These are phyloP conservation scores for Glossophaga mutica DNA, from an alignment of 2,797 vertebrate species.

Conservation along the genomic window DNA sequence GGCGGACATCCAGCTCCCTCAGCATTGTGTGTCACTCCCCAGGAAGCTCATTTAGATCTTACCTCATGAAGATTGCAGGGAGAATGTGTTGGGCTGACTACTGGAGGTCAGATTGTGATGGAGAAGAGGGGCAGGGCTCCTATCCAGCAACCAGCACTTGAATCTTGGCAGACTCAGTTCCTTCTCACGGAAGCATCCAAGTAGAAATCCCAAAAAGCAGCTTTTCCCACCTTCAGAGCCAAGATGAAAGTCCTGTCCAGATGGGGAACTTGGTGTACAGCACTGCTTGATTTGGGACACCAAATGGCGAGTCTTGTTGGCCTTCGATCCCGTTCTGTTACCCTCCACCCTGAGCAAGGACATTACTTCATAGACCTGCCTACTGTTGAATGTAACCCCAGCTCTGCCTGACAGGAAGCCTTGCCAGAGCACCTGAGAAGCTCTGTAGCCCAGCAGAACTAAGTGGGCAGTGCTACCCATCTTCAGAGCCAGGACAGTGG, in stretches of 20 bases:
- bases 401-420: no score
- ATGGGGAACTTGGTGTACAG: not conserved
- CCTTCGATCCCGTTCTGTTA: not conserved
- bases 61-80: not conserved
- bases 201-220: not conserved
- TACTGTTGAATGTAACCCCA: not conserved
- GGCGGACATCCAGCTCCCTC: not conserved
- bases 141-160: not conserved
- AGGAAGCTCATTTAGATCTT: not conserved
- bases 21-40: not conserved
- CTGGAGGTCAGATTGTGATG: not conserved
- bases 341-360: not conserved
- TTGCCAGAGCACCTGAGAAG: not conserved
- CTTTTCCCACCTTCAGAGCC: not conserved
- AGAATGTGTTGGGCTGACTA: not conserved
- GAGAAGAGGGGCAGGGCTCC: not conserved
- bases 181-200: not conserved
- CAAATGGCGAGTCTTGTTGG: not conserved
- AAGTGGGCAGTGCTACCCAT: not conserved
- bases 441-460: not conserved
- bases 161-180: not conserved
- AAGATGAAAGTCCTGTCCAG: not conserved
- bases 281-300: not conserved
- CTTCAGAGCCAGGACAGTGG: not conserved
- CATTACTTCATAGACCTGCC: not conserved